Evolutionary conservation across 2,797 vertebrate genomes (phyloP), one percentile per base, ranked within the genome.

Genomic region (Falco peregrinus): DNA sequence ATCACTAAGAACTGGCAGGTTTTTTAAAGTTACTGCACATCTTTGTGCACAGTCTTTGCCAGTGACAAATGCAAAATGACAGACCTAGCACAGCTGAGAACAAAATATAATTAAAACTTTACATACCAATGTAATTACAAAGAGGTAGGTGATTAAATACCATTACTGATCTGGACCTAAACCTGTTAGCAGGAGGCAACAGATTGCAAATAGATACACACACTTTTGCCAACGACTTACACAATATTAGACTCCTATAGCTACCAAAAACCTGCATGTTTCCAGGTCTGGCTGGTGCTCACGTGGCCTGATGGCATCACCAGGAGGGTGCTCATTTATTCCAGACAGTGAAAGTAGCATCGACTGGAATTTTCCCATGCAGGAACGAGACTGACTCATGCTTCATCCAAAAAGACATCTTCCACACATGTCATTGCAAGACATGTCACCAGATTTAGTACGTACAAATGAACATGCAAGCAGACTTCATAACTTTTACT

Each of bases 271-370:
- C 31, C 24, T 51, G 35, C 65, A 21, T 33, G 0, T 11, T 60
- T 17, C 79, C 88, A 64, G 80, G 41, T 1, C 76, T 18, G 54
- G 45, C 86, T 87, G 83, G 31, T 48, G 61, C 63, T 84, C 75
- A 63, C 78, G 1, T 1, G 76, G 60, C 12, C 64, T 39, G 80
- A 85, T 25, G 71, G 90, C 78, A 89, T 86, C 92, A 63, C 43
- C 83, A 53, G 71, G 73, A 91, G 60, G 41, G 13, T 48, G 88
- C 53, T 87, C 73, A 26, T 31, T 65, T 91, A 43, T 82, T 88
- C 92, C 93, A 91, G 63, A 39, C 24, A 9, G 71, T 61, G 92
- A 50, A 89, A 88, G 87, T 19, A 81, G 56, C 68, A 37, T 9
- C 39, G 84, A 16, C 25, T 77, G 56, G 37, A 37, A 28, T 47